Percentiles rank a stretch among this genome's conserved stretches.
Conservation (phyloP, 2,797 vertebrate species). For the Enoplosus armatus region DNA sequence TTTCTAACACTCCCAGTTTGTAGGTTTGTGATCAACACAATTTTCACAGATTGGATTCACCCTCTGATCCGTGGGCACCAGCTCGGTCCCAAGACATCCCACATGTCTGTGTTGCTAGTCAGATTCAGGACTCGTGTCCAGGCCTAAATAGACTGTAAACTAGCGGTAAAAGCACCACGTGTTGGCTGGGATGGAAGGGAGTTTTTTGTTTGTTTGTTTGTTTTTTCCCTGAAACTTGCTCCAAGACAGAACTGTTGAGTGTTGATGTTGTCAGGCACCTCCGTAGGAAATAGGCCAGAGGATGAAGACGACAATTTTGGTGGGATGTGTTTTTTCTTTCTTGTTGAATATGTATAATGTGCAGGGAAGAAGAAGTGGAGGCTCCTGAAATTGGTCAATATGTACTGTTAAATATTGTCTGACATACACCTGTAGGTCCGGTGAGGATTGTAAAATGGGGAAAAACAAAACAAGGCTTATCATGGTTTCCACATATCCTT, state of each 20-base stretch:
- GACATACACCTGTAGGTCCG: slow-evolving; percentile 23
- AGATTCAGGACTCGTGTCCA: slow-evolving; percentile 48
- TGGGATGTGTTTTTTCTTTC: slow-evolving; percentile 6
- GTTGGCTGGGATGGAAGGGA: slow-evolving; percentile 54
- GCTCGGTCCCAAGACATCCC: slow-evolving; percentile 46
- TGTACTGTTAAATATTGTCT: slow-evolving; percentile 43
- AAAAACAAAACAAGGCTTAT: slow-evolving; percentile 70
- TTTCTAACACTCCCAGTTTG: slow-evolving; percentile 48
- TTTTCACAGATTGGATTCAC: slow-evolving; percentile 47
- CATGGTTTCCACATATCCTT: slow-evolving; percentile 63
- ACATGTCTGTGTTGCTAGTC: slow-evolving; percentile 21
- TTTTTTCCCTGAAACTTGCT: slow-evolving; percentile 66
- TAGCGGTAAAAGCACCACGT: slow-evolving; percentile 73
- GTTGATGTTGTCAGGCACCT: slow-evolving; percentile 62
- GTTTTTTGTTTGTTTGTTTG: too few relatives aligned
- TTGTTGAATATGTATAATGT: slow-evolving; percentile 56
- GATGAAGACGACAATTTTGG: slow-evolving; percentile 24
- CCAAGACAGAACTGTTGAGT: slow-evolving; percentile 47
- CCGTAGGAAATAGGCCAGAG: slow-evolving; percentile 56
- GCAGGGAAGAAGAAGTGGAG: slow-evolving; percentile 29
- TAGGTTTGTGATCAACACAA: slow-evolving; percentile 69
- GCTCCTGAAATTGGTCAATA: slow-evolving; percentile 39
- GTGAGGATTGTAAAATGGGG: slow-evolving; percentile 4
- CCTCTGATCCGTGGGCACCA: slow-evolving; percentile 34
- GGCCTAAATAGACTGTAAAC: slow-evolving; percentile 77